Evolutionary conservation across 2,113 vertebrate genomes (phyloP).

Genomic region (Rynchops niger): DNA sequence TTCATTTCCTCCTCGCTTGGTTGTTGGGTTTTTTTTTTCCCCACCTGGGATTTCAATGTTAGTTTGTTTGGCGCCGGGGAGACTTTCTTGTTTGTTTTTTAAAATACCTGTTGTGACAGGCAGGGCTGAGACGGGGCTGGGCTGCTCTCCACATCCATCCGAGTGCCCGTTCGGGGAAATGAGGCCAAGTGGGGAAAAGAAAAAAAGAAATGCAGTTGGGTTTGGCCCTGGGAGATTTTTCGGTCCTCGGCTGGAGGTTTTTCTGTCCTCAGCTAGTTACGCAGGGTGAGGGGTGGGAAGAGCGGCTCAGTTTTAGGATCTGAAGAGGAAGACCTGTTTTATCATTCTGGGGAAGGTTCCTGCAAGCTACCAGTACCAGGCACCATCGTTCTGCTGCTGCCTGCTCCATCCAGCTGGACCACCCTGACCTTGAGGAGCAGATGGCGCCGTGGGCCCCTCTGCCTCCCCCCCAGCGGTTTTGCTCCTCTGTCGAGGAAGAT

Average conservation of each 20-base stretch:
- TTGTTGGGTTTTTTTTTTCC: background rate
- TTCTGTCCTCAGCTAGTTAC: background rate
- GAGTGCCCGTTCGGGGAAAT: background rate
- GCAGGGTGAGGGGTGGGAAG: background rate
- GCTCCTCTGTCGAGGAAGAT: rapidly evolving
- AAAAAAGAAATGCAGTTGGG: background rate
- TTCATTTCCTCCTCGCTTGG: background rate
- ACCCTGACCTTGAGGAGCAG: background rate
- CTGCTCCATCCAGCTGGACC: background rate
- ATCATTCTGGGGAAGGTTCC: background rate
- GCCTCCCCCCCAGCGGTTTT: rapidly evolving
- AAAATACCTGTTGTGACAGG: slow-evolving; percentile 23
- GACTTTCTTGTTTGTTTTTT: slow-evolving; percentile 3
- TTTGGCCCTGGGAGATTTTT: background rate
- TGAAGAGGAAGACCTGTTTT: background rate
- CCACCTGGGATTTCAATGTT: background rate
- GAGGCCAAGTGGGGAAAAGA: background rate
- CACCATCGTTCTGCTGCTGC: rapidly evolving
- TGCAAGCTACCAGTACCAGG: background rate
- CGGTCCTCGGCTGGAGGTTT: background rate
- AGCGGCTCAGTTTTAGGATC: background rate
- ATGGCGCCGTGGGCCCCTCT: background rate
- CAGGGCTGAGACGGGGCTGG: background rate
- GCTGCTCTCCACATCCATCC: background rate
- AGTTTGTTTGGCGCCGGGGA: background rate